Base-by-base conservation (phyloP, 1,140 invertebrate genomes). In the Nymphalis io region DNA sequence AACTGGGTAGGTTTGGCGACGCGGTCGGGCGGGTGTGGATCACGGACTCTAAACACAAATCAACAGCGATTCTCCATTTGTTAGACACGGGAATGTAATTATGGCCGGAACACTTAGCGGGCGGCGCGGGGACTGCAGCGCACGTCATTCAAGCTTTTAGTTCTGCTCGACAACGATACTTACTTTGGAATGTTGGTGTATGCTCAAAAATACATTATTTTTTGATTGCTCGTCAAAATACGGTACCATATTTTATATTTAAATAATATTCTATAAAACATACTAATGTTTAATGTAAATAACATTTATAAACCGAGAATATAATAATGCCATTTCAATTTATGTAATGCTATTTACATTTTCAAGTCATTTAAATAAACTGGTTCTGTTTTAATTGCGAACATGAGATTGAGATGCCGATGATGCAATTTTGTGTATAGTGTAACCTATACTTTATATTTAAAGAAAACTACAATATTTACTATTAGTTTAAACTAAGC, bases 11-110 rank as follows among this genome's bases (percentile, higher is more conserved):
- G 58, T 60, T 48, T 62, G 73, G 61, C 60, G 53, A 71, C 72
- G 66, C 57, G 62, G 51, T 72, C 21, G 65, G 59, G 72, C 69
- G 72, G 71, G 73, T 75, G 67, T 72, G 77, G 83, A 85, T 87
- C 87, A 81, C 80, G 79, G 83, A 80, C 76, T 75, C 83, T 88
- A 87, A 89, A 91, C 89, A 89, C 90, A 90, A 91, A 92, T 91
- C 90, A 92, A 92, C 89, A 92, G 83, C 87, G 90, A 90, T 91
- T 89, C 89, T 92, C 90, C 90, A 92, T 92, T 92, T 92, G 89
- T 92, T 89, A 90, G 89, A 92, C 90, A 92, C 87, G 89, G 84
- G 90, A 92, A 92, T 92, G 88, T 92, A 91, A 92, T 92, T 92
- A 92, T 90, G 89, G 85, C 80, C 83, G 88, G 86, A 89, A 88